Evolutionary conservation across 2,113 vertebrate species (phyloP).

Genomic region (human): DNA sequence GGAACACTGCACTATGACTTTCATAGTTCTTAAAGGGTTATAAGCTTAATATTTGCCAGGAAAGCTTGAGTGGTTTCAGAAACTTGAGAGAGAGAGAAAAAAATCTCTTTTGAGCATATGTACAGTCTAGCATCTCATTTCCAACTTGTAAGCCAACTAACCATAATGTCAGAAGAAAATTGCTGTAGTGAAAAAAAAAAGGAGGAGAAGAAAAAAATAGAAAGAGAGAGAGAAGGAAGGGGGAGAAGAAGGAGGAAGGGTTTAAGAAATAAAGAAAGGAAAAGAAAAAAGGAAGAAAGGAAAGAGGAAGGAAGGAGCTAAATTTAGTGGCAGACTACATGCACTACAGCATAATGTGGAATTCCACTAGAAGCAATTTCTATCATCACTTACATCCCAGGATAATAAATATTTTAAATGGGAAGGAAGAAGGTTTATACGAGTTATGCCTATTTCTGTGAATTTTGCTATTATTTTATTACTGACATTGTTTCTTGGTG

Average conservation of each 20-base stretch:
- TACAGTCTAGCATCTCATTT: background rate
- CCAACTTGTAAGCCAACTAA: background rate
- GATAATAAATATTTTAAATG: background rate
- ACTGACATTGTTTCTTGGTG: background rate
- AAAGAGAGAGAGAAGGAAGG: background rate
- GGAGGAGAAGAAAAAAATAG: background rate
- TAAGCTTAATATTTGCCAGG: background rate
- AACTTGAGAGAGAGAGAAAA: background rate
- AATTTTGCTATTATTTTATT: background rate
- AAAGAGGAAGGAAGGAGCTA: fast-evolving
- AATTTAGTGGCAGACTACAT: background rate
- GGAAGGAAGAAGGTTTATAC: background rate
- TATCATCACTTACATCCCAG: background rate
- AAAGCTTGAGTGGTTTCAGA: conserved; percentile 21
- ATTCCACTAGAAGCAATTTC: background rate
- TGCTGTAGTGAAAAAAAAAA: background rate
- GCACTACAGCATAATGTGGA: background rate
- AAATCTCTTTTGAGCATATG: background rate
- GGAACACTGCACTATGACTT: background rate
- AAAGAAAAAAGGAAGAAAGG: too few species aligned
- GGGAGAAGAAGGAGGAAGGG: background rate
- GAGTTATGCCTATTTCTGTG: background rate
- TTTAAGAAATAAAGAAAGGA: too few species aligned
- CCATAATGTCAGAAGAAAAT: background rate
- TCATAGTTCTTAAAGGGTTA: conserved; percentile 19